Conservation (phyloP, 92 coral and sea anemone genomes). For the Micromussa lordhowensis region DNA sequence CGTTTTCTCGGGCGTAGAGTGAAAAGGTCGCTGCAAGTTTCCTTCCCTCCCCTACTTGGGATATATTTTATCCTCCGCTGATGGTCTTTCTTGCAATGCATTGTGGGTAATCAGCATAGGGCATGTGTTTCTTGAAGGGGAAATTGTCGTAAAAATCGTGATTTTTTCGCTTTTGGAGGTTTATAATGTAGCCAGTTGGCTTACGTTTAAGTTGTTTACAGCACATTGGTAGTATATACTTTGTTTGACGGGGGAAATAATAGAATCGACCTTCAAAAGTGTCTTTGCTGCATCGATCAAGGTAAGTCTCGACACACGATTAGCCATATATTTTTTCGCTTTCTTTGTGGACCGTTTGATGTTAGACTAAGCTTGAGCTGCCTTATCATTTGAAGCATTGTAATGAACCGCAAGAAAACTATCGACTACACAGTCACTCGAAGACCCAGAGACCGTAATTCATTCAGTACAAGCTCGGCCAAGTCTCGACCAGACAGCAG, state of each 20-base stretch:
- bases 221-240: not conserved
- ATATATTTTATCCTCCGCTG: not conserved
- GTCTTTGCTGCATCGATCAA: not conserved
- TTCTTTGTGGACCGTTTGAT: too few relatives aligned
- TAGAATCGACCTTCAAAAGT: not conserved
- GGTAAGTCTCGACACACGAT: not conserved
- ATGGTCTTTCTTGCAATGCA: not conserved
- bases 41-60: not conserved
- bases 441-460: slow-evolving; percentile 30
- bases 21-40: too few relatives aligned
- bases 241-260: not conserved
- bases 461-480: not conserved
- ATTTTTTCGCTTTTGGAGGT: not conserved
- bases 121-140: not conserved
- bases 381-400: not conserved
- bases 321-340: not conserved
- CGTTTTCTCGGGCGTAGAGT: too few relatives aligned
- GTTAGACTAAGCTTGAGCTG: not conserved
- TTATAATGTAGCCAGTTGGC: slow-evolving; percentile 2
- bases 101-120: slow-evolving; percentile 15
- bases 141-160: not conserved
- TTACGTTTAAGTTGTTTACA: not conserved
- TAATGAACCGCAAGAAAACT: slow-evolving; percentile 44
- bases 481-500: slow-evolving; percentile 30
- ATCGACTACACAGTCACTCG: slow-evolving; percentile 53